Evolutionary conservation across 2,888 invertebrate species (phyloP).

Genomic region (Busseola fusca): DNA sequence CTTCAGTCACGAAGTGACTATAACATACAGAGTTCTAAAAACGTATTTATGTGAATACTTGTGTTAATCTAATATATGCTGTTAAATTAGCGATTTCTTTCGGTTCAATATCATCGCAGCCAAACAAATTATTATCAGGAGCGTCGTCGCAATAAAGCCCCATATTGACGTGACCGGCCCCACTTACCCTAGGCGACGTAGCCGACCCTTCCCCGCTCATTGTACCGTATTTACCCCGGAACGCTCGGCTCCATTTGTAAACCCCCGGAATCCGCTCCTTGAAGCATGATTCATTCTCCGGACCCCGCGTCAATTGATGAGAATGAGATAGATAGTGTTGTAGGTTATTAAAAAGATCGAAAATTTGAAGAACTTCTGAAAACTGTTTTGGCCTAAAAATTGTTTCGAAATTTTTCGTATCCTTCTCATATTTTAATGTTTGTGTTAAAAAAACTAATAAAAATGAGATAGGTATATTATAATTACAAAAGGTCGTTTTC

Average conservation of each 20-base stretch:
- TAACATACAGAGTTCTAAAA: constrained; percentile 9
- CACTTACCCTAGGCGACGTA: constrained; percentile 85
- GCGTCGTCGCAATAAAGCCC: constrained; percentile 84
- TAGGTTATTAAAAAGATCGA: constrained; percentile 46
- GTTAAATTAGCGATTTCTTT: constrained; percentile 43
- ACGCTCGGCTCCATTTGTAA: constrained; percentile 86
- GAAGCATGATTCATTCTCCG: constrained; percentile 87
- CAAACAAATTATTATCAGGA: constrained; percentile 84
- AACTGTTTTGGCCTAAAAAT: background rate
- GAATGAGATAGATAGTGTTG: constrained; percentile 76
- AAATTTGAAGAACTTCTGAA: background rate
- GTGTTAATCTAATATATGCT: constrained; percentile 38
- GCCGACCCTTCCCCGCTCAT: constrained; percentile 86
- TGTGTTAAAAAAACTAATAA: background rate
- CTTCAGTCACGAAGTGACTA: constrained; percentile 28
- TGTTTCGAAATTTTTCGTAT: background rate
- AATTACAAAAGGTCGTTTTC: background rate
- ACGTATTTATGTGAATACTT: constrained; percentile 4
- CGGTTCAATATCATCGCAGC: constrained; percentile 68
- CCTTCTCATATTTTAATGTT: background rate
- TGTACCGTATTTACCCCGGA: constrained; percentile 88
- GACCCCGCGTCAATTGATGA: constrained; percentile 81
- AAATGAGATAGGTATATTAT: background rate
- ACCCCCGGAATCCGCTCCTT: constrained; percentile 88
- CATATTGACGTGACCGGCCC: constrained; percentile 87